A percentile compares a stretch with the other conserved stretches of the same genome.
Evolutionary conservation across 2,797 vertebrate genomes (phyloP).

Genomic region (Oreochromis grahami): DNA sequence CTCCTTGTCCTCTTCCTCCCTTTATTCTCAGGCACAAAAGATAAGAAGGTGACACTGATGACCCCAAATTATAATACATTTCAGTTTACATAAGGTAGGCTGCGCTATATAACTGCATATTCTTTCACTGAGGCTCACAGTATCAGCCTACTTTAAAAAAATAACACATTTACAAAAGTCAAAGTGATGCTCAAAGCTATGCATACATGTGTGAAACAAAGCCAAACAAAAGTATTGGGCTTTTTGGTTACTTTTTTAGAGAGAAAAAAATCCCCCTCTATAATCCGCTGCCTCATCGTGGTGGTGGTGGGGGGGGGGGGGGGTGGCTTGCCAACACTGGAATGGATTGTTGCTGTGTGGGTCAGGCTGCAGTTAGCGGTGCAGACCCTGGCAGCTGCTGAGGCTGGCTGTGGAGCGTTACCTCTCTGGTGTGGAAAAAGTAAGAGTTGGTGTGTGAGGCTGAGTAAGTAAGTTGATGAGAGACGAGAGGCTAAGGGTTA

Average conservation of each 20-base stretch:
- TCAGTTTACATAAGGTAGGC: neutral
- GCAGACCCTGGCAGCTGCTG: neutral
- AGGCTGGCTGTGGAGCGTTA: neutral
- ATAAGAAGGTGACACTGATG: conserved; percentile 21
- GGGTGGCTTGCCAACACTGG: neutral
- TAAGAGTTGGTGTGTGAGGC: neutral
- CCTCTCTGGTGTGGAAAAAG: neutral
- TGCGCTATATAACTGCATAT: neutral
- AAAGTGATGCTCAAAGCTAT: neutral
- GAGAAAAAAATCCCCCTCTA: neutral
- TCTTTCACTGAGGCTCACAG: neutral
- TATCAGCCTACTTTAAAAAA: neutral
- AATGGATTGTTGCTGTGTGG: neutral
- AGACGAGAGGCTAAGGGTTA: neutral
- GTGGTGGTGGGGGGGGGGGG: neutral
- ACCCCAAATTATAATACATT: neutral
- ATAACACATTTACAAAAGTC: neutral
- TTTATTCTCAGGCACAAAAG: neutral
- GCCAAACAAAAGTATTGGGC: neutral
- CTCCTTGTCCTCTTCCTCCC: neutral
- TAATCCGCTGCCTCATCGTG: neutral
- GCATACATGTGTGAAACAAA: neutral
- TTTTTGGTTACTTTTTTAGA: neutral
- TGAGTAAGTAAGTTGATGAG: neutral
- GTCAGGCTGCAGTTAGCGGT: neutral